These are phyloP conservation scores for Daktulosphaira vitifoliae DNA, from an alignment of 1,140 invertebrate species.

Conservation along the genomic window DNA sequence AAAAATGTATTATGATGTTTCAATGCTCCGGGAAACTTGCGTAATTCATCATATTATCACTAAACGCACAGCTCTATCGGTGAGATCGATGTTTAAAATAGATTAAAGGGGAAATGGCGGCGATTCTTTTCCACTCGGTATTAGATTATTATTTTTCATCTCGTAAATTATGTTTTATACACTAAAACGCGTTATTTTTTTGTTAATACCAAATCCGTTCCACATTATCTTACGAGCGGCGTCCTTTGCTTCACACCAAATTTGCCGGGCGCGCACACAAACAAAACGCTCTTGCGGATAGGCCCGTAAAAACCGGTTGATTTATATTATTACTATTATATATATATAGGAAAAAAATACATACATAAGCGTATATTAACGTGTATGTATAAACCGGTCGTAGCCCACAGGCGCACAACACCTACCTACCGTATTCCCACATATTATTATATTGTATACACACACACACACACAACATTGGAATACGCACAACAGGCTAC, in stretches of 20 bases:
- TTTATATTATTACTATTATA: slow-evolving; percentile 25
- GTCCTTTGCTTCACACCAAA: slow-evolving; percentile 33
- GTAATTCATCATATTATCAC: too few species aligned
- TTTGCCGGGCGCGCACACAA: slow-evolving; percentile 23
- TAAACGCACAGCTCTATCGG: too few species aligned
- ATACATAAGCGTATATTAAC: neutral
- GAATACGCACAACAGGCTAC: neutral
- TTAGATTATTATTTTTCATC: neutral
- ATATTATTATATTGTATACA: neutral
- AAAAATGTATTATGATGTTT: too few species aligned
- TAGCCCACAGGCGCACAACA: slow-evolving; percentile 19
- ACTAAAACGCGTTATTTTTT: neutral
- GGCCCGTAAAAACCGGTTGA: slow-evolving; percentile 24
- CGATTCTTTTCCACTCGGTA: too few species aligned
- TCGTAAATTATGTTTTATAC: slow-evolving; percentile 11
- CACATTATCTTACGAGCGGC: slow-evolving; percentile 8
- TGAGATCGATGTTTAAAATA: too few species aligned
- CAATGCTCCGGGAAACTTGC: too few species aligned
- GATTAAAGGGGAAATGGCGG: too few species aligned
- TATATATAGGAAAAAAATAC: neutral
- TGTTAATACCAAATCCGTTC: slow-evolving; percentile 21
- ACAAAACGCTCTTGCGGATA: slow-evolving; percentile 29
- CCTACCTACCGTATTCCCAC: slow-evolving; percentile 32
- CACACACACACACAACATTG: neutral
- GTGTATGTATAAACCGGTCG: slow-evolving; percentile 14